A percentile compares a stretch with the other conserved stretches of the same genome.
Evolutionary conservation across 2,888 invertebrate species (phyloP).

Genomic region (Drosophila paucipuncta): DNA sequence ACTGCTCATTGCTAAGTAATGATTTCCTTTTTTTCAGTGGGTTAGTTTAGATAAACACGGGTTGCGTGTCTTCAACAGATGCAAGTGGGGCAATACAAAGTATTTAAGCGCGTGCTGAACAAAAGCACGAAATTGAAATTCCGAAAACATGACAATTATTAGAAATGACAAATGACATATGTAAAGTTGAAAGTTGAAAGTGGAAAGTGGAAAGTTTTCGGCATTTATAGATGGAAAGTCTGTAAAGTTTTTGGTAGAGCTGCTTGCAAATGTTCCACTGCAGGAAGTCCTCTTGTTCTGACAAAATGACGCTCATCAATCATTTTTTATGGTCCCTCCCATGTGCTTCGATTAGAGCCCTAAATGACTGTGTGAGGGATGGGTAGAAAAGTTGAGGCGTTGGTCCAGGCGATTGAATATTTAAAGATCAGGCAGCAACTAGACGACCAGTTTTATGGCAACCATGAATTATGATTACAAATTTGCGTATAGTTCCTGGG

Average conservation of each 20-base stretch:
- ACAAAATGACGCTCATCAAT: conserved; percentile 60
- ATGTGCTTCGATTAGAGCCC: conserved; percentile 51
- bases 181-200: conserved; percentile 6
- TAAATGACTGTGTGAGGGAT: conserved; percentile 7
- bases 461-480: conserved; percentile 61
- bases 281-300: not conserved
- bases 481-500: conserved; percentile 35
- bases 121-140: conserved; percentile 2
- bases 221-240: conserved; percentile 6
- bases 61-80: not conserved
- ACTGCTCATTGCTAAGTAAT: conserved; percentile 13
- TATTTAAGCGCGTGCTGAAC: not conserved
- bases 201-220: not conserved
- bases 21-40: not conserved
- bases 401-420: conserved; percentile 62
- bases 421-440: conserved; percentile 45
- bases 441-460: conserved; percentile 46
- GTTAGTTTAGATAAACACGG: not conserved
- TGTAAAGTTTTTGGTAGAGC: not conserved
- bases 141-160: conserved; percentile 3
- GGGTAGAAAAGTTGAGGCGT: conserved; percentile 3
- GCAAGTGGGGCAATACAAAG: conserved; percentile 5
- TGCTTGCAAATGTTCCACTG: not conserved
- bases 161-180: conserved; percentile 1
- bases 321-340: conserved; percentile 50